phyloP scores from a whole-genome alignment of 2,113 vertebrate species.

The Poicephalus meyeri region DNA sequence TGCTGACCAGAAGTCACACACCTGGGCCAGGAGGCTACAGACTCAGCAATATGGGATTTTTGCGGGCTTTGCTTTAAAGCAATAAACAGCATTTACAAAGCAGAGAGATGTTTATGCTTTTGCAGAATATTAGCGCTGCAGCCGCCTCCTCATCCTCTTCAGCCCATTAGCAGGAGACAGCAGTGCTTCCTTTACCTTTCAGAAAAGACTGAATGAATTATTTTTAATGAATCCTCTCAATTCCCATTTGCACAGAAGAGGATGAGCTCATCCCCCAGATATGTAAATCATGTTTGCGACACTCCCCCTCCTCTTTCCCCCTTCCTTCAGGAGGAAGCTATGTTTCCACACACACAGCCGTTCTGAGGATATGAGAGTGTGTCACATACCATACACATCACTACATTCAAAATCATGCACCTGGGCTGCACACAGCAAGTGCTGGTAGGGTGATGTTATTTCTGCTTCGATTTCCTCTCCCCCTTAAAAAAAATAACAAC shows the following conservation, averaged over 20 bases:
- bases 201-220: background rate
- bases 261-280: slow-evolving; percentile 18
- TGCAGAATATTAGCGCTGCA: background rate
- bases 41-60: background rate
- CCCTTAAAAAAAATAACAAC: fast-evolving
- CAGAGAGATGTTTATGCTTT: background rate
- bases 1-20: background rate
- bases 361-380: fast-evolving
- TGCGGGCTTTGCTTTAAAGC: background rate
- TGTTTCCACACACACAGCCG: background rate
- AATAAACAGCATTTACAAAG: background rate
- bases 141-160: background rate
- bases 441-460: background rate
- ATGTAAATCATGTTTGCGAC: background rate
- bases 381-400: background rate
- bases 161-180: background rate
- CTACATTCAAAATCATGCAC: background rate
- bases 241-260: background rate
- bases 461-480: background rate
- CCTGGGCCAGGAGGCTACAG: background rate
- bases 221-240: background rate
- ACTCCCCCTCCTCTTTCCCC: background rate
- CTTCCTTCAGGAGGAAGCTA: background rate
- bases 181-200: background rate
- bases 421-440: background rate